Conservation (phyloP, 2,888 invertebrate species). For the Selenia dentaria region DNA sequence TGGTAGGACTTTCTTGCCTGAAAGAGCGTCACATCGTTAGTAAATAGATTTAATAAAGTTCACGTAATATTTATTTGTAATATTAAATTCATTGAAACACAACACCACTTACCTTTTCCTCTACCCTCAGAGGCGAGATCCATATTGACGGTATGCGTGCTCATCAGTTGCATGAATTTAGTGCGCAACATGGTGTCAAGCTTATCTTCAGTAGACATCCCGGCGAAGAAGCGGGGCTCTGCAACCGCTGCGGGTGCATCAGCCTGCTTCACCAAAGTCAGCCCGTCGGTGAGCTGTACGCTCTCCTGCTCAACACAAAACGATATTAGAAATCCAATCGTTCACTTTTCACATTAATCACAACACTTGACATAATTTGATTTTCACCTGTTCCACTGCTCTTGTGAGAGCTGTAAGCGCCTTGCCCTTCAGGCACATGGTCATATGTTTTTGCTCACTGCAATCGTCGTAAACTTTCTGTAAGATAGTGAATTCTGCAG, state of each 20-base stretch:
- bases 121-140: slow-evolving; percentile 83
- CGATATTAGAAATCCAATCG: slow-evolving; percentile 45
- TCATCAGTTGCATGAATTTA: slow-evolving; percentile 85
- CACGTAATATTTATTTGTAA: too few species aligned
- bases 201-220: slow-evolving; percentile 83
- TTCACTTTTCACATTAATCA: slow-evolving; percentile 42
- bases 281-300: slow-evolving; percentile 85
- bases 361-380: slow-evolving; percentile 36
- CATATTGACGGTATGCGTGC: slow-evolving; percentile 87
- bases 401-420: slow-evolving; percentile 84
- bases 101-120: slow-evolving; percentile 67
- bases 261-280: slow-evolving; percentile 85
- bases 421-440: slow-evolving; percentile 86
- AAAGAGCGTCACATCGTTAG: slow-evolving; percentile 24
- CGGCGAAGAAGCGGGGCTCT: slow-evolving; percentile 84
- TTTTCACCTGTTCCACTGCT: slow-evolving; percentile 84
- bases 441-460: slow-evolving; percentile 84
- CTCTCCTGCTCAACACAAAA: slow-evolving; percentile 70
- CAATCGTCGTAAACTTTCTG: slow-evolving; percentile 87
- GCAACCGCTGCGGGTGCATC: slow-evolving; percentile 78
- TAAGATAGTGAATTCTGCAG: slow-evolving; percentile 84
- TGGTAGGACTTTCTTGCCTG: slow-evolving; percentile 83
- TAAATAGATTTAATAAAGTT: too few species aligned
- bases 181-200: slow-evolving; percentile 77
- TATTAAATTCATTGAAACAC: too few species aligned